Conservation (phyloP, 2,797 vertebrate species). For the Pangasius djambal region DNA sequence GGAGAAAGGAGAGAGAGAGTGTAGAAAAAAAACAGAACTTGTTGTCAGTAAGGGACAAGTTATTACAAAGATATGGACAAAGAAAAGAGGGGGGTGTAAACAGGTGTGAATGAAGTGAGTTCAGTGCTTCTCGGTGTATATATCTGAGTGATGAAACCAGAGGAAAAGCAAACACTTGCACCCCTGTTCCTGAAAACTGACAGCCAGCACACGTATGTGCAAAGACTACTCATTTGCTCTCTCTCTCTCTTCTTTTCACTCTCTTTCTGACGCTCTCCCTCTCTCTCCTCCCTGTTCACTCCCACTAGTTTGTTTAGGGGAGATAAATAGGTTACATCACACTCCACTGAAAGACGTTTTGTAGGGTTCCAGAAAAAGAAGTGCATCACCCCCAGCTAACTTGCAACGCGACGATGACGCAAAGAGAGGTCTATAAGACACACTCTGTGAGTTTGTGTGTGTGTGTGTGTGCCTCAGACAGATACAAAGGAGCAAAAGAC, state of each 20-base stretch:
- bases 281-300: conserved; percentile 52
- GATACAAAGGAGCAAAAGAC: conserved; percentile 17
- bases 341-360: conserved; percentile 69
- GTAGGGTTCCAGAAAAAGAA: conserved; percentile 69
- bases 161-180: conserved; percentile 14
- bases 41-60: background rate
- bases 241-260: conserved; percentile 5
- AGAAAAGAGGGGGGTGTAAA: background rate
- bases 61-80: conserved; percentile 8
- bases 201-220: conserved; percentile 21
- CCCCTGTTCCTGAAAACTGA: conserved; percentile 22
- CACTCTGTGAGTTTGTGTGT: conserved; percentile 33
- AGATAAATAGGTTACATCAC: conserved; percentile 78
- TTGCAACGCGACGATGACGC: conserved; percentile 54
- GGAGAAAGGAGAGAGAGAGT: conserved; percentile 14
- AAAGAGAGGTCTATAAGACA: conserved; percentile 44
- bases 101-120: conserved; percentile 1
- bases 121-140: background rate
- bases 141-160: background rate
- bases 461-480: conserved; percentile 6
- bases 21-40: background rate
- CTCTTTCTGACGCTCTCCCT: conserved; percentile 11
- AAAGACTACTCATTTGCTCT: conserved; percentile 13
- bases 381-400: conserved; percentile 55
- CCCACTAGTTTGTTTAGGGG: conserved; percentile 76